A percentile compares a stretch with the other conserved stretches of the same genome.
Conservation (phyloP, 2,113 vertebrate genomes). For the Zosterops lateralis region DNA sequence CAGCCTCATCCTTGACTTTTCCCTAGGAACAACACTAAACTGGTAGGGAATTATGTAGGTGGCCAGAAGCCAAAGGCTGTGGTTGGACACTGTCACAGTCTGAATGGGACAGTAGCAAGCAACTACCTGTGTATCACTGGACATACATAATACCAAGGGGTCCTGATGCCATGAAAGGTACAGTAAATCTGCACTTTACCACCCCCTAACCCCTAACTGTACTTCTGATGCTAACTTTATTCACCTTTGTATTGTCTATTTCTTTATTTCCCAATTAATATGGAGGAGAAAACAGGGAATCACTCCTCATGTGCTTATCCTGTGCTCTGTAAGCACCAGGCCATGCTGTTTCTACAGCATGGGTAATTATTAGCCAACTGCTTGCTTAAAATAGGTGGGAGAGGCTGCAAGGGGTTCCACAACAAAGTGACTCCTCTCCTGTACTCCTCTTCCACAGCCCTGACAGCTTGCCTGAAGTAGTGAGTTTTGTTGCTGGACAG, state of each 20-base stretch:
- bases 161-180: neutral
- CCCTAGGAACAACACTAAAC: neutral
- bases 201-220: neutral
- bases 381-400: neutral
- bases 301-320: accelerated
- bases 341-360: neutral
- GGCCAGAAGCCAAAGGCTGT: neutral
- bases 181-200: neutral
- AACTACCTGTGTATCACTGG: neutral
- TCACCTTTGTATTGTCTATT: neutral
- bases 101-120: neutral
- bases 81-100: neutral
- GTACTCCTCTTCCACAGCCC: neutral
- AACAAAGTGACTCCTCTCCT: neutral
- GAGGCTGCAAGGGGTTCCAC: neutral
- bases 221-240: neutral
- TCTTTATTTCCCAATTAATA: neutral
- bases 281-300: accelerated
- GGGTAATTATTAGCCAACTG: neutral
- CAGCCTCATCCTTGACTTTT: neutral
- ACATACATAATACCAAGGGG: neutral
- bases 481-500: neutral
- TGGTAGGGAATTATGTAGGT: neutral
- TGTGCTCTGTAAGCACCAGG: neutral
- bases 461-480: neutral